Percentiles rank a stretch among this genome's conserved stretches.
phyloP scores from a whole-genome alignment of 2,113 vertebrate species.

The Loxodonta africana region DNA sequence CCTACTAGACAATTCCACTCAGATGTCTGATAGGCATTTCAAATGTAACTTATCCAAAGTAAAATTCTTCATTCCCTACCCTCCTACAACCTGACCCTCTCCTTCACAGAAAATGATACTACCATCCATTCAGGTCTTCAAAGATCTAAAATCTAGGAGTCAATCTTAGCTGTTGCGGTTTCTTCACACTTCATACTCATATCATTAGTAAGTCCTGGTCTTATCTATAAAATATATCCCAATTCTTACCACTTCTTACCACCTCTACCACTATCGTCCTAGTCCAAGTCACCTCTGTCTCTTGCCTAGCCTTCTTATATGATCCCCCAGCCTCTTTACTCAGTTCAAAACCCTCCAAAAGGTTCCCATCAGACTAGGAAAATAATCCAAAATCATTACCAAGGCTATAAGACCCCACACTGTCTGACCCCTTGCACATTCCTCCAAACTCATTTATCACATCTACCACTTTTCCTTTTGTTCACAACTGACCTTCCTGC shows the following conservation, averaged over 20 bases:
- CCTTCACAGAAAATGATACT: background rate
- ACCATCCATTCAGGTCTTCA: background rate
- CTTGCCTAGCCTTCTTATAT: background rate
- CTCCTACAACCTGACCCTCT: slow-evolving; percentile 23
- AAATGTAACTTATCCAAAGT: slow-evolving; percentile 45
- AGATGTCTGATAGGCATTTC: background rate
- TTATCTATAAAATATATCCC: background rate
- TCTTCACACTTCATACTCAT: slow-evolving; percentile 34
- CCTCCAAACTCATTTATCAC: background rate
- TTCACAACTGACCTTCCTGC: background rate
- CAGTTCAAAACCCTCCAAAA: background rate
- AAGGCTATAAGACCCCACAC: background rate
- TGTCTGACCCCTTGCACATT: background rate
- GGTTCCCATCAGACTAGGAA: background rate
- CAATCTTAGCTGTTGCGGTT: background rate
- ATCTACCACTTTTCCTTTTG: background rate
- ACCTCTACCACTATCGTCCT: background rate
- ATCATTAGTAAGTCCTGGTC: background rate
- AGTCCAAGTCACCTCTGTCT: background rate
- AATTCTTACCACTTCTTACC: background rate
- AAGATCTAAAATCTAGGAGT: slow-evolving; percentile 38
- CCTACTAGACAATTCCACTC: background rate
- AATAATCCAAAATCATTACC: slow-evolving; percentile 8
- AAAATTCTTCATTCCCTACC: slow-evolving; percentile 26
- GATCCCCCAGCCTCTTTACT: background rate